Base-by-base conservation (phyloP, 2,113 vertebrate genomes). In the Synodontis membranacea region DNA sequence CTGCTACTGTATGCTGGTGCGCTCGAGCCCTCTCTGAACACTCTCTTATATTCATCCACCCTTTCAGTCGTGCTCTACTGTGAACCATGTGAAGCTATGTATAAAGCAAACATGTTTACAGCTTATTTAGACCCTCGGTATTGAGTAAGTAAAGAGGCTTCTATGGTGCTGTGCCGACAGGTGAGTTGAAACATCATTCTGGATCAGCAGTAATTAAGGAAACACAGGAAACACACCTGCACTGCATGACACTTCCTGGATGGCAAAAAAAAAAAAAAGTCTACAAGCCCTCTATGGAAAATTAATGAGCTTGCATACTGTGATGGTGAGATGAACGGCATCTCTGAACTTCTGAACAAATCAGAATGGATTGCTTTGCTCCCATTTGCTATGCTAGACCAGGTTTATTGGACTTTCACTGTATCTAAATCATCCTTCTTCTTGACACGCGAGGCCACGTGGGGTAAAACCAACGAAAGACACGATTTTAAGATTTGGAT, bases 171-270 rank as follows among this genome's bases (percentile, higher is more conserved):
- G 42, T 75, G 23, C 25, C 1, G 6, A 39, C 34, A 70, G 34
- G 66, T 70, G 34, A 64, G 37, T 72, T 8, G 5, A 42, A 39
- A 74, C 44, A 25, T 28, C 10, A 74, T 46, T 39, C 37, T 42
- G 9, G 28, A 75, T 46, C 44, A 75, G 39, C 42, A n/a, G 72
- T n/a, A 75, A 75, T 48, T 75, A 75, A 44, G 25, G 72, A 75
- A 75, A 75, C 72, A 15, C 72, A 28, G 70, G 42, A 46, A 11
- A 75, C 42, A 46, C 42, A n/a, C 14, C 42, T 75, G 72, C 72
- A 75, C 72, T 7, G 68, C 72, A 46, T 75, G 72, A 75, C 72
- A 75, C 42, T 75, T 75, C 72, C 72, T n/a, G 72, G n/a, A 46
- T 46, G 12, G 23, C 72, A 46, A 46, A 75, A n/a, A n/a, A n/a